Base-by-base conservation (phyloP, 2,797 vertebrate species). In the Tenualosa ilisha region DNA sequence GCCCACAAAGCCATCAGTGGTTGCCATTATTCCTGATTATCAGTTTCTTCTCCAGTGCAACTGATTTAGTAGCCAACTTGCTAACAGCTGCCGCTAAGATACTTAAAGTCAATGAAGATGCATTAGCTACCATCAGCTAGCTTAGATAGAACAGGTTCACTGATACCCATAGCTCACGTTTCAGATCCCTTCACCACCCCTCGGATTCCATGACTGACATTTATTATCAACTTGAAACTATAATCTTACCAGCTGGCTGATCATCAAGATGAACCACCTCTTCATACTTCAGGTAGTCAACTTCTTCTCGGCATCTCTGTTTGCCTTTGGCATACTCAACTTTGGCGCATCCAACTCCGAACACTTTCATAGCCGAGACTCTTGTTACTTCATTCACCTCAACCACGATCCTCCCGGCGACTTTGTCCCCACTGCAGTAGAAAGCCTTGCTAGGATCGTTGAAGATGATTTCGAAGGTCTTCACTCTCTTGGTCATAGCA, bases 311-410 rank as follows among this genome's bases (percentile, higher is more conserved):
- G 90, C 97, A 98, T 20, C 96, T 96, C 90, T 95, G 98, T 6
- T 96, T 97, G 0, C 97, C 98, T n/a, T 97, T 97, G 4, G 94
- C 90, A 93, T 98, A 99, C n/a, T 97, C 92, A 89, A 99, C 98
- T 54, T 94, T 97, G 31, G 97, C 98, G 89, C 95, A 92, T 0
- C 98, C 98, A 0, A 97, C 90, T 0, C 95, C 97, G 88, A 96
- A 0, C 2, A 98, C 81, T 82, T 87, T 93, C 81, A 99, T 88
- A 0, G 96, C 90, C 2, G 89, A 94, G 87, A 99, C 97, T 0
- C 95, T 93, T 0, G 96, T 97, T 20, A 95, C 90, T 3, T 98
- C 97, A 8, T 89, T 91, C 86, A 98, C 97, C 13, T 98, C 97
- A 87, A 99, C 96, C 3, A 93, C 0, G 2, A 99, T 90, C 0